These are phyloP conservation scores for Proterorhinus semilunaris DNA, from an alignment of 2,113 vertebrate genomes.

Conservation along the genomic window DNA sequence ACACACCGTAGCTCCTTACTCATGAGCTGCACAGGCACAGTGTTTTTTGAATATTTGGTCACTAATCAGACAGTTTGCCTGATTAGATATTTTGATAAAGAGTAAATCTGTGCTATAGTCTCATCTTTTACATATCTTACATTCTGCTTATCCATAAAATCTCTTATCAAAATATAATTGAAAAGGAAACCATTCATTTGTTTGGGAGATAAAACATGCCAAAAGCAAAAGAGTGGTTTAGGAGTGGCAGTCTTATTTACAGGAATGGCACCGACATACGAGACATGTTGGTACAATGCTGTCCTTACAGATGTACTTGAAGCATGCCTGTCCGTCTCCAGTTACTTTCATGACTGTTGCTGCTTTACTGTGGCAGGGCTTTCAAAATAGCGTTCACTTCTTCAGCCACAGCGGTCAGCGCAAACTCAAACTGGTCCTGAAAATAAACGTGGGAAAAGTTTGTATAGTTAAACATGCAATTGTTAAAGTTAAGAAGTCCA, in stretches of 20 bases:
- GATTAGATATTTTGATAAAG: slow-evolving; percentile 5
- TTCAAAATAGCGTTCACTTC: slow-evolving; percentile 98
- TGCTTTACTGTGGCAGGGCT: slow-evolving; percentile 88
- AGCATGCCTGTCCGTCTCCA: slow-evolving; percentile 22
- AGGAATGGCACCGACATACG: slow-evolving; percentile 30
- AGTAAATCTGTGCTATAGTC: slow-evolving; percentile 15
- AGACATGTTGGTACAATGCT: slow-evolving; percentile 12
- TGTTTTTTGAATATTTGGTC: slow-evolving; percentile 14
- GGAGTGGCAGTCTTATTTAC: slow-evolving; percentile 44
- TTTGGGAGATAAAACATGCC: slow-evolving; percentile 41
- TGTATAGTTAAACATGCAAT: background rate
- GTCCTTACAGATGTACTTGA: slow-evolving; percentile 21
- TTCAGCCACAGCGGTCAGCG: slow-evolving; percentile 92
- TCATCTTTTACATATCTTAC: background rate
- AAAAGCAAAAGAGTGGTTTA: slow-evolving; percentile 32
- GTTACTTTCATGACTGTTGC: slow-evolving; percentile 16
- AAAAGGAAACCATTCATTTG: slow-evolving; percentile 5
- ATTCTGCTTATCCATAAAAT: slow-evolving; percentile 4
- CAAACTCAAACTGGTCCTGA: slow-evolving; percentile 99
- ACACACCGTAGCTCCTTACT: background rate
- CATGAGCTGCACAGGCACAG: slow-evolving; percentile 27
- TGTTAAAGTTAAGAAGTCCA: background rate
- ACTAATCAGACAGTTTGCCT: slow-evolving; percentile 6
- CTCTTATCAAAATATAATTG: slow-evolving; percentile 11
- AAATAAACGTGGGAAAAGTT: background rate